A percentile compares a stretch with the other conserved stretches of the same genome.
These are phyloP conservation scores for Craterocephalus amniculus DNA, from an alignment of 2,797 vertebrate genomes.

Conservation along the genomic window DNA sequence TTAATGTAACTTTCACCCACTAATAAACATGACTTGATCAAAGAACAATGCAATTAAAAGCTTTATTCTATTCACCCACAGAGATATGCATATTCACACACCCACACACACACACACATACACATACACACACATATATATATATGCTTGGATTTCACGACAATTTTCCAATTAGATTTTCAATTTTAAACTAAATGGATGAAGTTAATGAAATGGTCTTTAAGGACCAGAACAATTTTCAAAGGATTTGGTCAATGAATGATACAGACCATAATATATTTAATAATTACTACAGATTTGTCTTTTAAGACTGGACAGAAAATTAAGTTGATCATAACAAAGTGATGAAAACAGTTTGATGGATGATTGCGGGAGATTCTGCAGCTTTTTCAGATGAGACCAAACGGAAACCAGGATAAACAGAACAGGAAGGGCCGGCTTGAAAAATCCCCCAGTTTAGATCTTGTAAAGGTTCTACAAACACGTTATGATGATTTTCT, in stretches of 20 bases:
- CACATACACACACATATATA: conserved; percentile 1
- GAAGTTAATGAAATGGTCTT: conserved; percentile 65
- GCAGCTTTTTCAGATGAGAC: conserved; percentile 2
- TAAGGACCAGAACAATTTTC: conserved; percentile 35
- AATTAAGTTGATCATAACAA: conserved; percentile 34
- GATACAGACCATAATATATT: conserved; percentile 30
- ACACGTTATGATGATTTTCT: background rate
- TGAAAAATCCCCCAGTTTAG: background rate
- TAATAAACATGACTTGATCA: conserved; percentile 78
- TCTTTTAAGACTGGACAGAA: conserved; percentile 42
- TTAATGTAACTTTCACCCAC: conserved; percentile 78
- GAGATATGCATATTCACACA: conserved; percentile 1
- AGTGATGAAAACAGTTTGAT: conserved; percentile 11
- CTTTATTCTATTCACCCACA: conserved; percentile 61
- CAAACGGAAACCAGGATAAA: background rate
- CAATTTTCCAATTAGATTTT: conserved; percentile 62
- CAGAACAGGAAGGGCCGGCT: background rate
- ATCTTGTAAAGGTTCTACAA: background rate
- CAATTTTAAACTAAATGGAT: conserved; percentile 62
- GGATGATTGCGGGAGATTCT: background rate
- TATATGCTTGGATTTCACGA: conserved; percentile 21
- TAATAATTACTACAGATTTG: conserved; percentile 47
- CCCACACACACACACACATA: conserved; percentile 11
- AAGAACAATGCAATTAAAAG: conserved; percentile 78
- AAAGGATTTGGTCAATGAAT: conserved; percentile 36